Percentiles rank a stretch among this genome's conserved stretches.
Evolutionary conservation across 2,113 vertebrate genomes (phyloP).

Genomic region (Caracal caracal): DNA sequence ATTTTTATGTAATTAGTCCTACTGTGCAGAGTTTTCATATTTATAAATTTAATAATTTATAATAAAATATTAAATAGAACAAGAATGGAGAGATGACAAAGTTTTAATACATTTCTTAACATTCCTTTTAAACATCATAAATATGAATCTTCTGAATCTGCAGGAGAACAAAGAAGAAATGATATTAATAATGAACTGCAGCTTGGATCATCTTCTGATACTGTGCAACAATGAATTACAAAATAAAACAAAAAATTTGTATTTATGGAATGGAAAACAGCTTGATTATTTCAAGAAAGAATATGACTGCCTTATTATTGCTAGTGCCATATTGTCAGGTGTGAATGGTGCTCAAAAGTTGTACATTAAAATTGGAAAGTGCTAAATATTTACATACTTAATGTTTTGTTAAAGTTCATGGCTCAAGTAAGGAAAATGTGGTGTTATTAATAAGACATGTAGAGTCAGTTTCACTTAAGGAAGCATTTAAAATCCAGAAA

Average conservation of each 20-base stretch:
- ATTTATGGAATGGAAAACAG: slow-evolving; percentile 79
- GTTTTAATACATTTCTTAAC: slow-evolving; percentile 76
- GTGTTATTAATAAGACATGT: slow-evolving; percentile 45
- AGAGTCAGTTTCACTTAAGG: slow-evolving; percentile 40
- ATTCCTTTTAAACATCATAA: slow-evolving; percentile 79
- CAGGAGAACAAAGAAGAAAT: slow-evolving; percentile 80
- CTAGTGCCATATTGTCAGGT: slow-evolving; percentile 77
- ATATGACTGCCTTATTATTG: slow-evolving; percentile 76
- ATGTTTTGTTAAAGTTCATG: slow-evolving; percentile 70
- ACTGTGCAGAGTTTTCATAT: slow-evolving; percentile 50
- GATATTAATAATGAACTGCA: slow-evolving; percentile 81
- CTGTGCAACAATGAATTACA: slow-evolving; percentile 79
- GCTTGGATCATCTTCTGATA: slow-evolving; percentile 79
- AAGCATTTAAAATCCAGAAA: slow-evolving; percentile 56
- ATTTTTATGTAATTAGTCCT: slow-evolving; percentile 63
- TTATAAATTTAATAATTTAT: slow-evolving; percentile 60
- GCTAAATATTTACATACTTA: slow-evolving; percentile 63
- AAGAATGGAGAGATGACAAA: slow-evolving; percentile 68
- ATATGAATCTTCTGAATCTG: slow-evolving; percentile 82
- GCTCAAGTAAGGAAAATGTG: slow-evolving; percentile 57
- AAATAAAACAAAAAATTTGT: slow-evolving; percentile 80
- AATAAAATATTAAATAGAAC: slow-evolving; percentile 72
- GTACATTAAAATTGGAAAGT: slow-evolving; percentile 71
- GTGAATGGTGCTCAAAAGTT: slow-evolving; percentile 76
- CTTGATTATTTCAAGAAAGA: slow-evolving; percentile 80